These are phyloP conservation scores for Malachius bipustulatus DNA, from an alignment of 2,888 invertebrate genomes.

Conservation along the genomic window DNA sequence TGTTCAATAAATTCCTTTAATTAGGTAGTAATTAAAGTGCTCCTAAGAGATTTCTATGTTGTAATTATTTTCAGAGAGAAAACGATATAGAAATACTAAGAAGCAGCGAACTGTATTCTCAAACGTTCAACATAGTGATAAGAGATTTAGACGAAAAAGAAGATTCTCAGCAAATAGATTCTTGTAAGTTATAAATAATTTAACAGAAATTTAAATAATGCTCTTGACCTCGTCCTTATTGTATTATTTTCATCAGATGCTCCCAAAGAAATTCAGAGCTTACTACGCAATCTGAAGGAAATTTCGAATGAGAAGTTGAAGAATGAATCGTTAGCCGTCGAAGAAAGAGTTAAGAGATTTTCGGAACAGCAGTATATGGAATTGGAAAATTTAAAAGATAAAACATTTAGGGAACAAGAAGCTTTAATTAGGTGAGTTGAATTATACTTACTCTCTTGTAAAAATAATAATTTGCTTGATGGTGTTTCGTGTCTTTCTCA, in stretches of 20 bases:
- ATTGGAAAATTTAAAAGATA: slow-evolving; percentile 60
- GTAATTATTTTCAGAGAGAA: slow-evolving; percentile 23
- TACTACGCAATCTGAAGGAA: slow-evolving; percentile 49
- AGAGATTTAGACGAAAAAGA: slow-evolving; percentile 38
- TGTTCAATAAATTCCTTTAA: no score
- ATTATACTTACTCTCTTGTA: no score
- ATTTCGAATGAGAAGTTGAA: slow-evolving; percentile 57
- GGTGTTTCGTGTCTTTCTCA: no score
- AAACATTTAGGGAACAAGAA: slow-evolving; percentile 59
- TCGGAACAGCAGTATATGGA: slow-evolving; percentile 63
- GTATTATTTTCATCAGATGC: slow-evolving; percentile 31
- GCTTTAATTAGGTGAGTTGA: slow-evolving; percentile 35
- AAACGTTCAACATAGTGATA: slow-evolving; percentile 58
- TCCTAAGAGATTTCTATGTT: no score
- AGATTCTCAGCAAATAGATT: slow-evolving; percentile 11
- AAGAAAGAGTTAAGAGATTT: slow-evolving; percentile 63
- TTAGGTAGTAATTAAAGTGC: no score
- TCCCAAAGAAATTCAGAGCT: slow-evolving; percentile 42
- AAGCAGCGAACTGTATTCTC: slow-evolving; percentile 54
- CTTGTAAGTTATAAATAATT: slow-evolving; percentile 15
- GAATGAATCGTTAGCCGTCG: slow-evolving; percentile 55
- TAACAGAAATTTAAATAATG: no score
- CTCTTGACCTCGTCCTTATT: no score
- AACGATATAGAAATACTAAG: slow-evolving; percentile 46
- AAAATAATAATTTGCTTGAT: no score